Base-by-base conservation (phyloP, 2,888 invertebrate species). In the Anarsia innoxiella region DNA sequence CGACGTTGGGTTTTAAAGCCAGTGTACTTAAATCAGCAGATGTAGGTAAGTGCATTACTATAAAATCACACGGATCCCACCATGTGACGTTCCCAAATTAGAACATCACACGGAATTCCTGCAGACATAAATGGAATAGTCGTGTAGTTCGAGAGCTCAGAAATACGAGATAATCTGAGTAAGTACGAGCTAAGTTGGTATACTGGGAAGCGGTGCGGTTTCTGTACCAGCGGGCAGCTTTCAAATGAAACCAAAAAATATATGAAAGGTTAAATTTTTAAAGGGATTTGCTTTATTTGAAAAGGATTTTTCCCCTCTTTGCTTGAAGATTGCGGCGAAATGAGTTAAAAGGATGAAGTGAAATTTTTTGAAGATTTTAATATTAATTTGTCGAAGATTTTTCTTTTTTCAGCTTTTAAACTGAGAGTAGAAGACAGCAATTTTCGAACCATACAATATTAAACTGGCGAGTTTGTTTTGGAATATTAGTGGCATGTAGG, bases 81-180 rank as follows among this genome's bases (percentile, higher is more conserved):
- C 29, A 26, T 48, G 49, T 52, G 59, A 66, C 61, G 48, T 58
- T 56, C 54, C 50, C 49, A 66, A 76, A 71, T 76, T 68, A 68
- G 66, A 62, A 49, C 56, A 53, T 56, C 54, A 48, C 45, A 42
- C 51, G 37, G 53, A 57, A 61, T 59, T 57, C 59, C 56, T 49
- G 56, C 59, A 61, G 63, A 66, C 69, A 69, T 68, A 74, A 79
- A 79, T 79, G 79, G 77, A 74, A 77, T 77, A 68, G 74, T 71
- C 75, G 60, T 79, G 77, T 78, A 67, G 61, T 66, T 66, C 51
- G 56, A 47, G 50, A 60, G 59, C 51, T 56, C 57, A 63, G 67
- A 66, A 65, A 66, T 71, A 63, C 59, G 59, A 63, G 64, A 72
- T 69, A 64, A 70, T 69, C 63, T 59, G 44, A 45, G 54, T 55